Conservation (phyloP, 2,113 vertebrate genomes). For the Stegostoma tigrinum region DNA sequence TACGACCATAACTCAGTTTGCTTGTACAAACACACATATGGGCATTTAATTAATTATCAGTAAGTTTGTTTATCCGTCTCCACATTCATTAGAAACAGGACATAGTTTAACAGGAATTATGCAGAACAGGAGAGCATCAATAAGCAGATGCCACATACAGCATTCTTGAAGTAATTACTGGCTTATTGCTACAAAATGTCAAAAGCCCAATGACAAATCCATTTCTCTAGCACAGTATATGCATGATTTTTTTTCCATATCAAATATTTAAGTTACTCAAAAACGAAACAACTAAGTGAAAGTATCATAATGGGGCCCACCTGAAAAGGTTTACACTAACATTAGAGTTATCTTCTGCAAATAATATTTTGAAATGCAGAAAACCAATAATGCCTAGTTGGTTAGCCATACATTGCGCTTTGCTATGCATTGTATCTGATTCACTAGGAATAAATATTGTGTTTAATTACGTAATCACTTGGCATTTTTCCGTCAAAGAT, state of each 20-base stretch:
- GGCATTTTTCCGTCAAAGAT: neutral
- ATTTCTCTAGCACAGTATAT: neutral
- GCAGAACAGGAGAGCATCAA: neutral
- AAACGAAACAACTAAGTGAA: neutral
- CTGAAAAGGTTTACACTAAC: neutral
- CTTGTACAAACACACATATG: neutral
- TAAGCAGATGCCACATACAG: neutral
- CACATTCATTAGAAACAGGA: neutral
- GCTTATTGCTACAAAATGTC: neutral
- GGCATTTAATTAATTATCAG: neutral
- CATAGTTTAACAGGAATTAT: neutral
- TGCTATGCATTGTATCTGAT: neutral
- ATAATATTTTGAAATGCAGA: no score
- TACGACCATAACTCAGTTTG: neutral
- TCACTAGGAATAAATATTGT: neutral
- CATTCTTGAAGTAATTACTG: neutral
- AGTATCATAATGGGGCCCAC: neutral
- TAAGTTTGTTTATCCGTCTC: neutral
- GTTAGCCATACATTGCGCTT: neutral
- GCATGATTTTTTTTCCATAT: neutral
- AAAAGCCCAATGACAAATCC: neutral
- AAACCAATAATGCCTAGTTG: no score
- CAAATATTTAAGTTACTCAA: neutral
- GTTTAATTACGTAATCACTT: no score
- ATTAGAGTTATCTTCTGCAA: no score